These are phyloP conservation scores for Lerema accius DNA, from an alignment of 1,140 invertebrate species.

Conservation along the genomic window DNA sequence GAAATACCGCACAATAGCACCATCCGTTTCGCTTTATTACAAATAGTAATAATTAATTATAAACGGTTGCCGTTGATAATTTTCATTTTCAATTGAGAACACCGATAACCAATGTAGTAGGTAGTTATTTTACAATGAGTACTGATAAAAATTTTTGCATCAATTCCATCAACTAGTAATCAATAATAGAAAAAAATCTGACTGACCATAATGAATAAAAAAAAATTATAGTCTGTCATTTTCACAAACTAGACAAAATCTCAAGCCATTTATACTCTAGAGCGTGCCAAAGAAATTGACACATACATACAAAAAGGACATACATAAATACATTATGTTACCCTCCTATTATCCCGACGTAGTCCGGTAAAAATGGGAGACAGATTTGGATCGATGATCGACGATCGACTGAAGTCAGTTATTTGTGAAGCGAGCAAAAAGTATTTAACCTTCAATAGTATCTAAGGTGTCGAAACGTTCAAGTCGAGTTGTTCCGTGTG, in stretches of 20 bases:
- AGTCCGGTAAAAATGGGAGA: neutral
- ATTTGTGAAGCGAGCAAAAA: conserved; percentile 21
- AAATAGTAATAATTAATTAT: conserved; percentile 10
- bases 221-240: too few relatives aligned
- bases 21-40: conserved; percentile 1
- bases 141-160: neutral
- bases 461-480: conserved; percentile 65
- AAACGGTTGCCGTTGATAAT: conserved; percentile 8
- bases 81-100: conserved; percentile 8
- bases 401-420: neutral
- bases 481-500: conserved; percentile 56
- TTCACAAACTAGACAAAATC: too few relatives aligned
- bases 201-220: too few relatives aligned
- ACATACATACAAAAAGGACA: too few relatives aligned
- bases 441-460: conserved; percentile 62
- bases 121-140: conserved; percentile 1
- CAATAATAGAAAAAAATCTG: too few relatives aligned
- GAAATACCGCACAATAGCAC: neutral
- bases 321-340: too few relatives aligned
- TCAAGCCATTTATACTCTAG: too few relatives aligned
- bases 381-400: neutral
- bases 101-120: conserved; percentile 6
- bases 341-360: too few relatives aligned
- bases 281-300: too few relatives aligned
- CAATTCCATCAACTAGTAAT: neutral